Evolutionary conservation across 2,113 vertebrate species (phyloP), one percentile per base, ranked within the genome.

Genomic region (Platichthys stellatus): DNA sequence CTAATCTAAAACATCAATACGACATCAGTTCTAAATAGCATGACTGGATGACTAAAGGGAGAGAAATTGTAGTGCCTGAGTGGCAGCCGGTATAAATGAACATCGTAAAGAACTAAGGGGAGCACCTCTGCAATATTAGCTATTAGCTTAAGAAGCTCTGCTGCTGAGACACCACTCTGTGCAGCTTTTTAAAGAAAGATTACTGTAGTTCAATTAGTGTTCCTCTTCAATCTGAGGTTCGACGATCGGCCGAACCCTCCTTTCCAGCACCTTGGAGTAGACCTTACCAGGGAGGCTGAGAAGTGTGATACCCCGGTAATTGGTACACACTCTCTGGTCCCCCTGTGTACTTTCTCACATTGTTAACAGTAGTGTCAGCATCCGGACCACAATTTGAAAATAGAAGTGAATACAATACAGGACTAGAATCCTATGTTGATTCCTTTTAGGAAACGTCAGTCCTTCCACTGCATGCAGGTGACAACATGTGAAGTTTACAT

Each of bases 1-100:
- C 17, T 7, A 49, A 49, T 77, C 67, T 65, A 70, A 81, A 82
- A 71, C 51, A 57, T 20, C 13, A 43, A 76, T 64, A 54, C 60
- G 70, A 64, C 73, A 82, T 82, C 75, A 70, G 84, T 70, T 63
- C 69, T 73, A 69, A 67, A 65, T 26, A 72, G 80, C 63, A 64
- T 75, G 77, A 83, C 81, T 75, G 60, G 74, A 83, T 86, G 80
- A 86, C 81, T 83, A 89, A 89, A 81, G 76, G 73, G 63, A 72
- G 74, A 74, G 80, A 54, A 71, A 78, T 83, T 81, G 80, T 70
- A 80, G 78, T 49, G 70, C 64, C 23, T 31, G 45, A 62, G 65
- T 60, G 77, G 75, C 84, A 85, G 77, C 72, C 62, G 26, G 72
- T 80, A 86, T 69, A 83, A 86, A 88, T 80, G 75, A 85, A 73